Percentiles rank a stretch among this genome's conserved stretches.
Conservation (phyloP, 37 sponge, comb jelly and placozoan species). For the Cliona cf. orientalis region DNA sequence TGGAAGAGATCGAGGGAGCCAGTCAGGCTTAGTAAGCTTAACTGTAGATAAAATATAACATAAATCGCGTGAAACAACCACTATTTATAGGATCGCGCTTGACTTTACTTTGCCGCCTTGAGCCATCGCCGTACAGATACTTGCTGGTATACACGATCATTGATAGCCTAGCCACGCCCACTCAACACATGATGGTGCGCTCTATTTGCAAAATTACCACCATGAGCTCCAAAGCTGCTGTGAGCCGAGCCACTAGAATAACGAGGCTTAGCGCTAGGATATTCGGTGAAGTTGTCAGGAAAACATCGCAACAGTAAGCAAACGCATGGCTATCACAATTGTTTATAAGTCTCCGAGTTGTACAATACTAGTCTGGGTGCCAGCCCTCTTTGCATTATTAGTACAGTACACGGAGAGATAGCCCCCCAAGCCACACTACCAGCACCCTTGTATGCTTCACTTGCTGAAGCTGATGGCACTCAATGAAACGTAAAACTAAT, state of each 20-base stretch:
- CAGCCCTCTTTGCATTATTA: too few relatives aligned
- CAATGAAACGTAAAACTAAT: too few relatives aligned
- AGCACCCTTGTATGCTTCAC: too few relatives aligned
- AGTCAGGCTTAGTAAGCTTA: slow-evolving; percentile 38
- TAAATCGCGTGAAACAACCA: neutral
- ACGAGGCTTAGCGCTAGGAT: slow-evolving; percentile 81
- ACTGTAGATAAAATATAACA: neutral
- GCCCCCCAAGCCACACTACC: too few relatives aligned
- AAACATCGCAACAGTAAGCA: slow-evolving; percentile 56
- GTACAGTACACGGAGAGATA: too few relatives aligned
- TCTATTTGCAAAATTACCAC: neutral
- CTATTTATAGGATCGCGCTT: neutral
- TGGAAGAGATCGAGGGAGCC: slow-evolving; percentile 46
- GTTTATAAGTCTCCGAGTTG: too few relatives aligned
- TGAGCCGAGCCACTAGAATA: slow-evolving; percentile 54
- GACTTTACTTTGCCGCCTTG: neutral
- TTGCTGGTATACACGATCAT: too few relatives aligned
- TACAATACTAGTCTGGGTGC: too few relatives aligned
- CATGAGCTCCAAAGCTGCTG: neutral
- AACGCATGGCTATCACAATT: too few relatives aligned
- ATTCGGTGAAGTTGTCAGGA: slow-evolving; percentile 77
- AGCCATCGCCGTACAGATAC: neutral
- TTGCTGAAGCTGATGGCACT: too few relatives aligned
- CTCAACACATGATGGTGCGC: neutral
- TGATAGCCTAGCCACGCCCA: slow-evolving; percentile 4